Base-by-base conservation (phyloP, 2,797 vertebrate species). In the Acipenser oxyrinchus region DNA sequence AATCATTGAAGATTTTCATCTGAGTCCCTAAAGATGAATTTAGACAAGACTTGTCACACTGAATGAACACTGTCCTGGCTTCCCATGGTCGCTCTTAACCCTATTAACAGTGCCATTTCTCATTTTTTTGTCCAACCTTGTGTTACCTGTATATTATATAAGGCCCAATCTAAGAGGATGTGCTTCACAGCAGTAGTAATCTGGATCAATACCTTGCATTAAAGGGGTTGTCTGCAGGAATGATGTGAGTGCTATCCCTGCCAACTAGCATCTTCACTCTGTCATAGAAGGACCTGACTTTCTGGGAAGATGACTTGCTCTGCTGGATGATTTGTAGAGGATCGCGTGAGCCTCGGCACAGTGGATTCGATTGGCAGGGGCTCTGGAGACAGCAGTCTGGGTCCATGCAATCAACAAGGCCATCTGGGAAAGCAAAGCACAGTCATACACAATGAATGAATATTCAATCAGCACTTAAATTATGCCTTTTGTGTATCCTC, bases 351-450 rank as follows among this genome's bases (percentile, higher is more conserved):
- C 97, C 97, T 13, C 93, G 89, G 73, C 97, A 99, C 72, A 98
- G 88, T 1, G 95, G 90, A 78, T 95, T 98, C 74, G 90, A 94
- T 79, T 96, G 91, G 81, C 97, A 99, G 48, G 92, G 88, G 57
- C 90, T 89, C 81, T 99, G 97, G 70, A 95, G 89, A 82, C 97
- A 99, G 85, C 97, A 99, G 87, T 99, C 97, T 1, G 96, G 97
- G 83, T 99, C 97, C 86, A 99, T 90, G 83, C 97, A 99, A 84
- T 99, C 97, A 48, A 94, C 93, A 69, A 99, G 89, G 72, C 97
- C 97, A 78, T 99, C 97, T 99, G 88, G 76, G 83, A 79, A 67
- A 70, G 62, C 37, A 48, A 61, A 23, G 53, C 18, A 67, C 49
- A 72, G 0, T 76, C 70, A 68, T 10, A 61, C n/a, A 67, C 37